Evolutionary conservation across 2,797 vertebrate genomes (phyloP), one percentile per base, ranked within the genome.

Genomic region (Sardinella longiceps): DNA sequence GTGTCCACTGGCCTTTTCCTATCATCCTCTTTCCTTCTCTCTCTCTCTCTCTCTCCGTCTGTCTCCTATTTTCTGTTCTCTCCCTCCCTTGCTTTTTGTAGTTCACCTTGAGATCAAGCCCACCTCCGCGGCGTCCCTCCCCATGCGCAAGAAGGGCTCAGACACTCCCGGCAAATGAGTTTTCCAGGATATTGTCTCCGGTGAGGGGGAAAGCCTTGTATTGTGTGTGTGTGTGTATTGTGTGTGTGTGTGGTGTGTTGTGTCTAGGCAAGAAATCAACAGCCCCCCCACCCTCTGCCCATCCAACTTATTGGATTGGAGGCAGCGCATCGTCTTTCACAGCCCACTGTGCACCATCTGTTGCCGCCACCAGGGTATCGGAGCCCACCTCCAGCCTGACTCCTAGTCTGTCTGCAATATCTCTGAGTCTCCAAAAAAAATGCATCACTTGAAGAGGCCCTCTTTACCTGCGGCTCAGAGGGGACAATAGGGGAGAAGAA

Each of bases 161-260:
- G 66, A 74, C 66, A 30, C 18, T 74, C 66, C 33, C 70, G 37
- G 37, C 70, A 77, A 77, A 77, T 77, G 70, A 77, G 70, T 77
- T 77, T 77, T 77, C 70, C 70, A 77, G 37, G 70, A 77, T 77
- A 77, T 77, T 77, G 70, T 77, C 70, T 77, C 70, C 70, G 20
- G 70, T 77, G 70, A 77, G 70, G 70, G 18, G 37, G 39, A 39
- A 77, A 77, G 70, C 70, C 70, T 77, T 77, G 33, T 43, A 18
- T 77, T 77, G 33, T 77, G 70, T 58, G 63, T 30, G 5, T 53
- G 51, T 53, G 51, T 23, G 70, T 77, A n/a, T n/a, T n/a, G n/a
- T n/a, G n/a, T 48, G 46, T 48, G 46, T 48, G 46, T 48, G 66
- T 74, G 66, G 10, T 33, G 28, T 74, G 66, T 33, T 74, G 70